A percentile compares a stretch with the other conserved stretches of the same genome.
Conservation (phyloP, 2,888 invertebrate genomes). For the Digitonthophagus gazella region DNA sequence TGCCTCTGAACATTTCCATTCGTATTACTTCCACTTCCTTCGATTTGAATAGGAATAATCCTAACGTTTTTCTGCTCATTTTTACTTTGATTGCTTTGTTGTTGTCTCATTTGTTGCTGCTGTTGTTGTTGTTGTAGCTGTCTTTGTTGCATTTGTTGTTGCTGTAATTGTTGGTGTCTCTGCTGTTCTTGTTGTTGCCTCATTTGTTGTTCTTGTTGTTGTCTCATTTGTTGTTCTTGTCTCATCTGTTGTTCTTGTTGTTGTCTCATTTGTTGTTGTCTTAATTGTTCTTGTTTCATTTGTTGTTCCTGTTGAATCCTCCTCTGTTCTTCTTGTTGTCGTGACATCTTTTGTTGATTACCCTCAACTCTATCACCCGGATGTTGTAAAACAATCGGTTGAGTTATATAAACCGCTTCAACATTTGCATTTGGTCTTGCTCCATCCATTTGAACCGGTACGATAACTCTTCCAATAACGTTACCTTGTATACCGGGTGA, state of each 20-base stretch:
- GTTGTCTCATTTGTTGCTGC: conserved; percentile 27
- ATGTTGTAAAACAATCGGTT: conserved; percentile 35
- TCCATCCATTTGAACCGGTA: conserved; percentile 27
- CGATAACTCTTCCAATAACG: conserved; percentile 23
- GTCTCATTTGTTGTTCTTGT: conserved; percentile 10
- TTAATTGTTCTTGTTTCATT: conserved; percentile 31
- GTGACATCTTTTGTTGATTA: conserved; percentile 22
- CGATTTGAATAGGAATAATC: conserved; percentile 68
- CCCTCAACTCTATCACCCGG: conserved; percentile 24
- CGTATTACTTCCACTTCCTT: conserved; percentile 50
- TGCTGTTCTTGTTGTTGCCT: conserved; percentile 35
- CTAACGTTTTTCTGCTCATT: conserved; percentile 49
- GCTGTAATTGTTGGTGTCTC: no score
- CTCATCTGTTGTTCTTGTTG: conserved; percentile 5
- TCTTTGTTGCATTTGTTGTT: conserved; percentile 13
- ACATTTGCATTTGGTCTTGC: conserved; percentile 27
- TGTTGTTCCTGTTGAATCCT: conserved; percentile 6
- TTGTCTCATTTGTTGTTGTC: conserved; percentile 35
- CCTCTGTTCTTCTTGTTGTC: conserved; percentile 26
- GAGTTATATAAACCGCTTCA: conserved; percentile 33
- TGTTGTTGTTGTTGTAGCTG: conserved; percentile 30
- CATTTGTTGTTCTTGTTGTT: conserved; percentile 6
- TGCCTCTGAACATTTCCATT: conserved; percentile 25
- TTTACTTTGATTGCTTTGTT: conserved; percentile 34
- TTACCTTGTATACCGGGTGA: conserved; percentile 25